A percentile compares a stretch with the other conserved stretches of the same genome.
Evolutionary conservation across 2,888 invertebrate species (phyloP).

Genomic region (Cerastis leucographa): DNA sequence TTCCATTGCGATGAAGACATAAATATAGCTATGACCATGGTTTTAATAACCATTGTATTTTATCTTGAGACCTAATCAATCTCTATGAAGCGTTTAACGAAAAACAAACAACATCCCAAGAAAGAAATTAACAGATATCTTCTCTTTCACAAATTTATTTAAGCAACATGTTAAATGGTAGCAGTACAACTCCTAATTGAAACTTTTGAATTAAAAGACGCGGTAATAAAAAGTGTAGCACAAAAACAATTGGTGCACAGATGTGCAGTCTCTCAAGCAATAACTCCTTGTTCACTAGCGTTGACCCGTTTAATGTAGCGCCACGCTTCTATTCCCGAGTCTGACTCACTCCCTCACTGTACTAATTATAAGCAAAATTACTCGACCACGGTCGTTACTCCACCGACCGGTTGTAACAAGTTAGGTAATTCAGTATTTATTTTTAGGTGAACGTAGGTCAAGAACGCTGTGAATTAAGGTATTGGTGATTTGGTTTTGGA

Average conservation of each 20-base stretch:
- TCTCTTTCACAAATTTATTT: constrained; percentile 9
- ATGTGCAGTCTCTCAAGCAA: constrained; percentile 56
- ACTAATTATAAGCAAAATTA: constrained; percentile 75
- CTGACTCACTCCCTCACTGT: constrained; percentile 76
- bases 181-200: constrained; percentile 2
- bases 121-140: background rate
- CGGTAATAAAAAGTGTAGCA: constrained; percentile 22
- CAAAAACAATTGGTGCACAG: constrained; percentile 49
- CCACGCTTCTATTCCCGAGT: constrained; percentile 68
- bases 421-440: constrained; percentile 76
- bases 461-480: constrained; percentile 69
- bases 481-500: constrained; percentile 18
- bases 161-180: constrained; percentile 13
- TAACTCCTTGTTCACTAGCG: constrained; percentile 52
- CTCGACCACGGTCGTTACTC: constrained; percentile 74
- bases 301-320: constrained; percentile 73
- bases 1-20: constrained; percentile 13
- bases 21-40: constrained; percentile 22
- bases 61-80: background rate
- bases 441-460: constrained; percentile 78
- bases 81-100: background rate
- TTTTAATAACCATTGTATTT: background rate
- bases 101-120: background rate
- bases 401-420: constrained; percentile 69
- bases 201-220: constrained; percentile 28